These are phyloP conservation scores for Autographa pulchrina DNA, from an alignment of 2,888 invertebrate genomes.

Conservation along the genomic window DNA sequence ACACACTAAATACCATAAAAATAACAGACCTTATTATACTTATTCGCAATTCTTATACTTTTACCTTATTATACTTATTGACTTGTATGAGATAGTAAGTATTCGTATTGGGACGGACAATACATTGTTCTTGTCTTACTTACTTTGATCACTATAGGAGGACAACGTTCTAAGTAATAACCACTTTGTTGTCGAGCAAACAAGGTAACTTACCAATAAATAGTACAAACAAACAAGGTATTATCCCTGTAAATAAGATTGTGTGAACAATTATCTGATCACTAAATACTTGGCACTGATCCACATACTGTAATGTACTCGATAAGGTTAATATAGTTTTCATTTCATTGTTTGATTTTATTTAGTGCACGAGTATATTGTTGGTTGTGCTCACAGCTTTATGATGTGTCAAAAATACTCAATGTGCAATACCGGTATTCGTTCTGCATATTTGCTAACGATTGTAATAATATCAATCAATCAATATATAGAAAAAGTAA, in stretches of 20 bases:
- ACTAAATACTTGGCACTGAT: conserved; percentile 7
- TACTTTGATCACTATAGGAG: conserved; percentile 2
- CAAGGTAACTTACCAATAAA: background rate
- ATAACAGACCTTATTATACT: background rate
- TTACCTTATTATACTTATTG: too few relatives aligned
- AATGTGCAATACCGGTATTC: background rate
- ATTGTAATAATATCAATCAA: too few relatives aligned
- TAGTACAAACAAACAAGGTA: conserved; percentile 3
- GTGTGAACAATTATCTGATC: conserved; percentile 9
- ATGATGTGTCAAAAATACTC: background rate
- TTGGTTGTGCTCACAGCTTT: background rate
- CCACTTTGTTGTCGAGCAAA: conserved; percentile 1
- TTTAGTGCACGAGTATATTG: background rate
- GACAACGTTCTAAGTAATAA: background rate
- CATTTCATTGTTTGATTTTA: background rate
- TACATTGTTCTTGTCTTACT: conserved; percentile 5
- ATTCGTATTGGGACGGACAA: conserved; percentile 5
- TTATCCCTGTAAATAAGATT: conserved; percentile 5
- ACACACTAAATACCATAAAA: background rate
- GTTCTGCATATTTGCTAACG: background rate
- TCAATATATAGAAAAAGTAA: too few relatives aligned
- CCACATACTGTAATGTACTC: conserved; percentile 1
- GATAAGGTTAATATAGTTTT: background rate
- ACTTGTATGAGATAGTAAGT: conserved; percentile 5
- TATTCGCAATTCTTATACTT: too few relatives aligned